Percentiles rank a stretch among this genome's conserved stretches.
Conservation (phyloP, 1,140 invertebrate species). For the Ditylenchus dipsaci region DNA sequence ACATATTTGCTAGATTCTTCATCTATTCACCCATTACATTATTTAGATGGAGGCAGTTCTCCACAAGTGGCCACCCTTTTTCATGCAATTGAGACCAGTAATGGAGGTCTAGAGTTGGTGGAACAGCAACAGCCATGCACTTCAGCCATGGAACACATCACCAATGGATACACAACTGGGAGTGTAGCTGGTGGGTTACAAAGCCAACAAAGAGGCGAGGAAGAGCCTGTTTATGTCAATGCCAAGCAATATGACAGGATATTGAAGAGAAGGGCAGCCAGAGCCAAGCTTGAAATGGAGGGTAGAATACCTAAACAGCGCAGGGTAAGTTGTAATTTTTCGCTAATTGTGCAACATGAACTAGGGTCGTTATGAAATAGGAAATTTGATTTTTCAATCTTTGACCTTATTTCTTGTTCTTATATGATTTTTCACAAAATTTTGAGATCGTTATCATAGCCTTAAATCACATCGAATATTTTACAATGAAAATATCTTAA, state of each 20-base stretch:
- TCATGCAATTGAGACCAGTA: background rate
- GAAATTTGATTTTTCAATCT: too few species aligned
- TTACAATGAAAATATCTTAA: too few species aligned
- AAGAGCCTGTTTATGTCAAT: constrained; percentile 93
- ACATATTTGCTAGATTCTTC: background rate
- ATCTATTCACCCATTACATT: background rate
- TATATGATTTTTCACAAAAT: too few species aligned
- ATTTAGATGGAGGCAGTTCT: background rate
- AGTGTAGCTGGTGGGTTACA: background rate
- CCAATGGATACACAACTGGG: background rate
- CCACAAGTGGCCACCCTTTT: background rate
- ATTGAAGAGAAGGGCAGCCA: constrained; percentile 78
- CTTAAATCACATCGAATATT: too few species aligned
- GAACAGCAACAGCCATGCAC: background rate
- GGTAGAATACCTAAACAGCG: constrained; percentile 93
- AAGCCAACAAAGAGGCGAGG: constrained; percentile 63
- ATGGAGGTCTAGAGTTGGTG: constrained; percentile 3
- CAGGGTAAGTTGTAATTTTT: constrained; percentile 66
- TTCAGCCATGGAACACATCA: background rate
- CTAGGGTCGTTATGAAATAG: too few species aligned
- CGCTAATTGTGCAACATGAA: too few species aligned
- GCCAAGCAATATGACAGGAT: constrained; percentile 92
- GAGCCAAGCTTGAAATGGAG: constrained; percentile 82
- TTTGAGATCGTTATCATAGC: too few species aligned
- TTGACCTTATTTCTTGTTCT: too few species aligned